phyloP scores from a whole-genome alignment of 2,113 vertebrate genomes.

The Syrmaticus mikado region DNA sequence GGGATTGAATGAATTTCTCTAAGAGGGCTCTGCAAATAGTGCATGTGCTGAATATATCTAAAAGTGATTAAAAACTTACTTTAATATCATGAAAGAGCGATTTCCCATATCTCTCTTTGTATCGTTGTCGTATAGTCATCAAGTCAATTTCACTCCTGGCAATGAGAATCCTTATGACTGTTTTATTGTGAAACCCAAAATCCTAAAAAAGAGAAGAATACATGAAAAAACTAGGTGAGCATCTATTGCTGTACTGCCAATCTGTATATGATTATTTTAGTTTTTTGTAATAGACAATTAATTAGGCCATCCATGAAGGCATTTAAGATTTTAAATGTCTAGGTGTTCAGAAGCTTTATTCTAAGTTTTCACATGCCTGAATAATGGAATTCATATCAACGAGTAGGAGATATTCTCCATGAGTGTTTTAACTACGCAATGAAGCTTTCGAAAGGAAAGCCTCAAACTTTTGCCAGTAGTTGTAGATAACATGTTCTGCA shows the following conservation, averaged over 20 bases:
- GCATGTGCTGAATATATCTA: neutral
- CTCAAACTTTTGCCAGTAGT: neutral
- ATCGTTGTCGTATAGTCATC: slow-evolving; percentile 77
- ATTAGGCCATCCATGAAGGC: neutral
- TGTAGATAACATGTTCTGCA: neutral
- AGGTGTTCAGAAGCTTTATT: neutral
- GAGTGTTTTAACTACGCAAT: neutral
- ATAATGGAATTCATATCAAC: neutral
- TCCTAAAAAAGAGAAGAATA: slow-evolving; percentile 68
- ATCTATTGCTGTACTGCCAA: too few species aligned
- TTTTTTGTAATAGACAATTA: neutral
- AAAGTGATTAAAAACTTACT: slow-evolving; percentile 67
- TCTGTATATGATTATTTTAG: neutral
- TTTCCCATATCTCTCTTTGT: slow-evolving; percentile 83
- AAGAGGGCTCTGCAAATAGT: neutral
- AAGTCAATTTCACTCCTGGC: slow-evolving; percentile 84
- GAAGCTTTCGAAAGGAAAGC: neutral
- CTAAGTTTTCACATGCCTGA: neutral
- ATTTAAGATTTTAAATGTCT: neutral
- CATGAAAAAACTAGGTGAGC: neutral
- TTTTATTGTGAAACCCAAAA: slow-evolving; percentile 84
- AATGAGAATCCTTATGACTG: slow-evolving; percentile 81
- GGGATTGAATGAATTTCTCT: neutral
- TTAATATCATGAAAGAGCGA: slow-evolving; percentile 83
- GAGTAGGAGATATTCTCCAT: neutral